Percentiles rank a stretch among this genome's conserved stretches.
Evolutionary conservation across 2,888 invertebrate genomes (phyloP).

Genomic region (Phoenoteleia sp.): DNA sequence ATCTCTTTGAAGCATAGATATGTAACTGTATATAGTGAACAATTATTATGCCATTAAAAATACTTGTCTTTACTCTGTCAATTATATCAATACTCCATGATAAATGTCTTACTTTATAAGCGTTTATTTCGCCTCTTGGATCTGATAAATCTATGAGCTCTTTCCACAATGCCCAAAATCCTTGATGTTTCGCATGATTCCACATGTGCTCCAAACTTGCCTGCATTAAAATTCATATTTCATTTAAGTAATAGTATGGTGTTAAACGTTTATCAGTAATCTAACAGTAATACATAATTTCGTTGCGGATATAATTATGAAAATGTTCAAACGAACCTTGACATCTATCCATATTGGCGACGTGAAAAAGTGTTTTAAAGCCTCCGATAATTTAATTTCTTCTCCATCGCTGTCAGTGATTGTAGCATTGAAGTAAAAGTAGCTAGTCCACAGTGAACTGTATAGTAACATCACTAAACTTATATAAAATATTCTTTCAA

Average conservation of each 20-base stretch:
- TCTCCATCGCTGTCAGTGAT: slow-evolving; percentile 95
- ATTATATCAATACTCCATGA: neutral
- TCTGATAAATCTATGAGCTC: slow-evolving; percentile 95
- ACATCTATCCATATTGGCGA: slow-evolving; percentile 91
- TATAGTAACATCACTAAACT: slow-evolving; percentile 90
- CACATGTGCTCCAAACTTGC: slow-evolving; percentile 90
- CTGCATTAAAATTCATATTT: slow-evolving; percentile 72
- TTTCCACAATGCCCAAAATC: slow-evolving; percentile 94
- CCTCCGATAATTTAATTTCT: slow-evolving; percentile 95
- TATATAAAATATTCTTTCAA: slow-evolving; percentile 89
- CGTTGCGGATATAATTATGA: neutral
- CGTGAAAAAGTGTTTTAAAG: slow-evolving; percentile 95
- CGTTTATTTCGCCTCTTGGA: slow-evolving; percentile 96
- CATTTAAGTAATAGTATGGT: slow-evolving; percentile 1
- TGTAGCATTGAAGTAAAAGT: slow-evolving; percentile 95
- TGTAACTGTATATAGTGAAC: too few species aligned
- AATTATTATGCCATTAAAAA: too few species aligned
- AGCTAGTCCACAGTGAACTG: slow-evolving; percentile 92
- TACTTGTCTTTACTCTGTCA: too few species aligned
- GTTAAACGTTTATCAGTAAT: slow-evolving; percentile 11
- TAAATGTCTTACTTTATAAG: slow-evolving; percentile 90
- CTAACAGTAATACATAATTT: neutral
- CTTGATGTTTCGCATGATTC: slow-evolving; percentile 93
- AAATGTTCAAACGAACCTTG: slow-evolving; percentile 78
- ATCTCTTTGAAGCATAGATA: too few species aligned